Evolutionary conservation across 2,113 vertebrate species (phyloP), one percentile per base, ranked within the genome.

Genomic region (Trematomus loennbergii): DNA sequence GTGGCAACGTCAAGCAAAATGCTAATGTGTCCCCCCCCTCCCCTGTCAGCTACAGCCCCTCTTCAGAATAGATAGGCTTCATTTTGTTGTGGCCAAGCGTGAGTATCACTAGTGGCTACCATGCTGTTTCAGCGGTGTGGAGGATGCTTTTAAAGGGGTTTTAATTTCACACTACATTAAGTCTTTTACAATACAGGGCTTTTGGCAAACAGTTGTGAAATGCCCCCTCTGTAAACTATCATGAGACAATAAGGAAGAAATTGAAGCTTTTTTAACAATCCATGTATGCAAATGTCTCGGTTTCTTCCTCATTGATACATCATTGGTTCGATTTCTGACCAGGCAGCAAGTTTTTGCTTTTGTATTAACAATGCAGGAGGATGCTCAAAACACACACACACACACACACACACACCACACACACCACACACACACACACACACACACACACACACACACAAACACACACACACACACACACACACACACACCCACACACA

Each of bases 111-210:
- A 89, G 89, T 85, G 86, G 87, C 83, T 86, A 80, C 68, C 84
- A 77, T 79, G 86, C 91, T 85, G 86, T 73, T 90, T 88, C 79
- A 74, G 64, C 59, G 53, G 86, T 79, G 63, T 77, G 59, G 77
- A 71, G 72, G 75, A 89, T 88, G 86, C 83, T 89, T 92, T 89
- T 84, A 82, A 87, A 83, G 80, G 59, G 48, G 25, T 69, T 88
- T 93, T 94, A 90, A 93, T 92, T 94, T 94, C 90, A 92, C 92
- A 93, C 50, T 89, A 91, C 92, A 94, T 93, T 92, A 92, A 91
- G 78, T 90, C 85, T 89, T 89, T 85, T 86, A 90, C 89, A 91
- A 93, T 81, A 88, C 72, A 78, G 81, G 62, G 70, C 81, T 85
- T 88, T 81, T 77, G 83, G 57, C 75, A 91, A 91, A 92, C 82